Evolutionary conservation across 2,888 invertebrate genomes (phyloP).

Genomic region (Pycnomerus fuliginosus): DNA sequence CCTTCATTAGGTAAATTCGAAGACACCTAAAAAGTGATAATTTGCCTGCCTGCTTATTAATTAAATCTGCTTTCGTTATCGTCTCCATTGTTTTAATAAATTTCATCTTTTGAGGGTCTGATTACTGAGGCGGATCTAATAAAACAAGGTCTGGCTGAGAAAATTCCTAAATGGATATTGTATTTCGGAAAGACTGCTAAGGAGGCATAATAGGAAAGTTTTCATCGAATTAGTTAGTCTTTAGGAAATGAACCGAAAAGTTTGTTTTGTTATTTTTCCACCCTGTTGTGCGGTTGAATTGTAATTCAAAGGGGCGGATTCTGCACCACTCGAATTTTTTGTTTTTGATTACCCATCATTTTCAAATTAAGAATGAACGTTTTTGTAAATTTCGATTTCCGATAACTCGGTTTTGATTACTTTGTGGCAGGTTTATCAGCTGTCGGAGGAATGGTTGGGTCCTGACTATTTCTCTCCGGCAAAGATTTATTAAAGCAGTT

Average conservation of each 20-base stretch:
- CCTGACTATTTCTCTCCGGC: conserved; percentile 5
- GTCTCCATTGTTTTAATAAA: conserved; percentile 1
- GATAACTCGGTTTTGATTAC: conserved; percentile 13
- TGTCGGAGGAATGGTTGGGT: conserved; percentile 5
- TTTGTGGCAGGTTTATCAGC: conserved; percentile 9
- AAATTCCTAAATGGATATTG: too few species aligned
- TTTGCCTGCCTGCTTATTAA: too few species aligned
- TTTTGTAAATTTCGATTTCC: conserved; percentile 7
- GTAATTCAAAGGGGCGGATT: too few species aligned
- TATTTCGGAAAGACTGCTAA: not conserved
- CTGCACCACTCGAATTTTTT: too few species aligned
- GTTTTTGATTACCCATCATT: too few species aligned
- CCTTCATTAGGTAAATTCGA: too few species aligned
- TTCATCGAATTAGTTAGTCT: not conserved
- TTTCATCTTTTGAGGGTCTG: conserved; percentile 2
- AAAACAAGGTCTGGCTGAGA: too few species aligned
- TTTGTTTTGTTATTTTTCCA: conserved; percentile 1
- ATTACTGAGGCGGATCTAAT: too few species aligned
- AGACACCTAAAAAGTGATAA: too few species aligned
- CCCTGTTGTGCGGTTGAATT: too few species aligned
- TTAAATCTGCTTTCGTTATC: conserved; percentile 6
- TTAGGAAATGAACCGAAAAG: not conserved
- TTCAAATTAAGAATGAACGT: too few species aligned
- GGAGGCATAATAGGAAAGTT: not conserved
- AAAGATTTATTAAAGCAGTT: conserved; percentile 2